These are phyloP conservation scores for Listronotus bonariensis DNA, from an alignment of 1,140 invertebrate species.

Conservation along the genomic window DNA sequence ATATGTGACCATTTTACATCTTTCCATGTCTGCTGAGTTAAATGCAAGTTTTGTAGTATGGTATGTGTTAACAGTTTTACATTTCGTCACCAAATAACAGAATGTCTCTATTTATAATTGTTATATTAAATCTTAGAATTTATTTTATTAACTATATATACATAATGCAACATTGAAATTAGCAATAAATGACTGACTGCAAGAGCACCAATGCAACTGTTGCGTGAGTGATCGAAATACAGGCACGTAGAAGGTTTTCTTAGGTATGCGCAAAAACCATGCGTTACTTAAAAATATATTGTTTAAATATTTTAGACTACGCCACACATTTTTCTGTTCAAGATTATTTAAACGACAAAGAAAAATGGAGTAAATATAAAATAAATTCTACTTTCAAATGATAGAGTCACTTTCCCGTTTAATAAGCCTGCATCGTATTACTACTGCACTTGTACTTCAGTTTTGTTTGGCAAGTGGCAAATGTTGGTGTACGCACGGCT, in stretches of 20 bases:
- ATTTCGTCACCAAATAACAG: slow-evolving; percentile 20
- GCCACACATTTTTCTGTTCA: no score
- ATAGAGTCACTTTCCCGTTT: no score
- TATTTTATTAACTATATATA: slow-evolving; percentile 31
- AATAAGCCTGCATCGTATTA: no score
- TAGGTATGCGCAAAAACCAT: not conserved
- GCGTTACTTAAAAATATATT: slow-evolving; percentile 1
- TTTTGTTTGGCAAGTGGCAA: no score
- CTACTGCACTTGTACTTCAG: no score
- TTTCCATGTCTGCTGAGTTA: slow-evolving; percentile 3
- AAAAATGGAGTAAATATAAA: no score
- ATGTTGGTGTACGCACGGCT: no score
- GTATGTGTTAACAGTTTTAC: slow-evolving; percentile 19
- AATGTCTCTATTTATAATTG: slow-evolving; percentile 15
- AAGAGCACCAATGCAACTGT: slow-evolving; percentile 12
- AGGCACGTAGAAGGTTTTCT: not conserved
- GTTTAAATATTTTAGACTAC: no score
- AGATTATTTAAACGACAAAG: no score
- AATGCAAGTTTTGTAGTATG: slow-evolving; percentile 19
- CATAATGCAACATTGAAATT: slow-evolving; percentile 12
- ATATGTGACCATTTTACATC: slow-evolving; percentile 2
- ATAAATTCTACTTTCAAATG: no score
- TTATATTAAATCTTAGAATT: slow-evolving; percentile 17
- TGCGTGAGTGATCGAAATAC: no score
- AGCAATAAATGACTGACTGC: slow-evolving; percentile 4